Conservation (phyloP, 2,888 invertebrate genomes). For the Agrochola lota region DNA sequence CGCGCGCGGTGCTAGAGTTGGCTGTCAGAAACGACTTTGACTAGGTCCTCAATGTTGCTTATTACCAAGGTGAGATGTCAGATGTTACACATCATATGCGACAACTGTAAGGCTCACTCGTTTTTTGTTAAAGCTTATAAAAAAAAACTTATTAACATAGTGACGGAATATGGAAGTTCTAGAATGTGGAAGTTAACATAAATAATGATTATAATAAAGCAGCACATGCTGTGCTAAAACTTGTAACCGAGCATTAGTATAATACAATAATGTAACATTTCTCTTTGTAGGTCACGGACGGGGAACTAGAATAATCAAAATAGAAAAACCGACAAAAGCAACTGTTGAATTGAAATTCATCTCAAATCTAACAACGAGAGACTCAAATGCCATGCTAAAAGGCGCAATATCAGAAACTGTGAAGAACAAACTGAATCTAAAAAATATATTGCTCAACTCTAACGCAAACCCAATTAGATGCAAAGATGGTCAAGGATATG, state of each 20-base stretch:
- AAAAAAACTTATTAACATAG: neutral
- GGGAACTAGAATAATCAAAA: conserved; percentile 69
- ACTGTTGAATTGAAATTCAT: conserved; percentile 72
- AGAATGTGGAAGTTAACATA: conserved; percentile 1
- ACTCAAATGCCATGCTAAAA: conserved; percentile 3
- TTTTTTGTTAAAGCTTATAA: neutral
- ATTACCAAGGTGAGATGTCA: too few relatives aligned
- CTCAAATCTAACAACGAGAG: conserved; percentile 50
- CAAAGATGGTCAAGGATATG: conserved; percentile 75
- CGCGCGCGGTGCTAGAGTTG: too few relatives aligned
- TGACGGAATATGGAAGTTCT: neutral
- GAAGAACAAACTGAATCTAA: conserved; percentile 73
- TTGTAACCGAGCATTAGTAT: conserved; percentile 9
- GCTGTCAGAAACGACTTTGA: too few relatives aligned
- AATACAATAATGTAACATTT: conserved; percentile 64
- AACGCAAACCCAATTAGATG: conserved; percentile 79
- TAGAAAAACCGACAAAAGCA: conserved; percentile 64
- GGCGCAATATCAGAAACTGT: conserved; percentile 38
- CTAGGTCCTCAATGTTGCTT: too few relatives aligned
- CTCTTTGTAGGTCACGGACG: conserved; percentile 71
- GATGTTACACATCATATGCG: too few relatives aligned
- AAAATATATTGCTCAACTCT: conserved; percentile 74
- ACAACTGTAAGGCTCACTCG: too few relatives aligned
- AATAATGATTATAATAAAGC: neutral
- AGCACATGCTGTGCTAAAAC: neutral